Base-by-base conservation (phyloP, 2,888 invertebrate species). In the Lacanobia oleracea region DNA sequence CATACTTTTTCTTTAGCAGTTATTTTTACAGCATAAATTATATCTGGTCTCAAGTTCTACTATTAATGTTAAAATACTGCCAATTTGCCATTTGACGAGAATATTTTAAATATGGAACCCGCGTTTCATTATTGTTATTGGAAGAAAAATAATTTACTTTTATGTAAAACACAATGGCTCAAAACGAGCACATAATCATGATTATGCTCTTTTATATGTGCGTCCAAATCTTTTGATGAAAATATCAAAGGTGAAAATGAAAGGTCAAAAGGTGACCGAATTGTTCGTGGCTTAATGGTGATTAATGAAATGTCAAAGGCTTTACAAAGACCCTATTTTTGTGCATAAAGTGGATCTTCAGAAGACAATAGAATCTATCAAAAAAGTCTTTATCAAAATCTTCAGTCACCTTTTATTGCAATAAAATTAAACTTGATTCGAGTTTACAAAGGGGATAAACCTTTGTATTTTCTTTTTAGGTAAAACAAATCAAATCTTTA, bases 261-360 rank as follows among this genome's bases (percentile, higher is more conserved):
- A 50, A 75, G 59, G 75, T 45, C 80, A 51, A 60, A 75, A 60
- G 53, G 65, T 76, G 75, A 59, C 10, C 7, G 65, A 76, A 64
- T 73, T 79, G 75, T 79, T 65, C 23, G 65, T 60, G 51, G 40
- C 63, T 54, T 76, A 79, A 60, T 56, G 53, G 60, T 65, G 53
- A 76, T 76, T 74, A 76, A 76, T 79, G 60, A 61, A 54, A 65
- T 79, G 66, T 79, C 75, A 76, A 76, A 76, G 54, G 53, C 53
- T 61, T 73, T 54, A 75, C 59, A 79, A 79, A 56, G 75, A 65
- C 5, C 37, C 54, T 75, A 80, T 61, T 75, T 63, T 75, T 61
- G 61, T 48, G 40, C 37, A 43, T 48, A 75, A 76, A 76, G 54
- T 76, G 75, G 75, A 56, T 74, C 66, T 74, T 66, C 10, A 75